Base-by-base conservation (phyloP, 2,797 vertebrate species). In the Xenops minutus region DNA sequence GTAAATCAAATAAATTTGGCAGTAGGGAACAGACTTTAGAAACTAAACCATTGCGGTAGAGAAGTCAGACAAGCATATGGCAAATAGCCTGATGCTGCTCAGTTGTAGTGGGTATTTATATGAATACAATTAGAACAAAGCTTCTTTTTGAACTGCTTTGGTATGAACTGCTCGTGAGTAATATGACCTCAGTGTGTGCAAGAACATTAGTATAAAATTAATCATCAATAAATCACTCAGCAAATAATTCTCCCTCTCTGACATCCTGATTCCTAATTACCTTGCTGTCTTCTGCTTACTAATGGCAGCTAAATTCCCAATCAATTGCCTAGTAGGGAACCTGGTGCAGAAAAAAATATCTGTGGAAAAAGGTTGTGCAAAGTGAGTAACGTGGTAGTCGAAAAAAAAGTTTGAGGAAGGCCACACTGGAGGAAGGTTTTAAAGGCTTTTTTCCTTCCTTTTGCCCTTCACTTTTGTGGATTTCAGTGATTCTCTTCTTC, bases 161-260 rank as follows among this genome's bases (percentile, higher is more conserved):
- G 43, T 91, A 95, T 89, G 94, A 94, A 80, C 89, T 85, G 61
- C 61, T 94, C 66, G 43, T 92, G 94, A 96, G 75, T 89, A 95
- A 89, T 62, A 72, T 14, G 63, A 92, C 91, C 92, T 93, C 19
- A 16, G 78, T n/a, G 23, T 73, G 73, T 78, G 62, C 73, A 85
- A 93, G 92, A 90, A 92, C 89, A 69, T 90, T 80, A 71, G 68
- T 81, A 76, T 64, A 89, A 95, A 97, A 95, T 96, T 96, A 95
- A 96, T 97, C 93, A 97, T 96, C 96, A 30, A 89, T 94, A 93
- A 92, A 97, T 98, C 97, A 96, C 88, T 96, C 92, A 88, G 89
- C 92, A 96, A 97, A 97, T 97, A 94, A 96, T 96, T 96, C 77
- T 95, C 39, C 22, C 85, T 94, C 75, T 94, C 77, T 92, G 72